phyloP scores from a whole-genome alignment of 53 echinoderm and acorn worm genomes.

The Echinarachnius parma region DNA sequence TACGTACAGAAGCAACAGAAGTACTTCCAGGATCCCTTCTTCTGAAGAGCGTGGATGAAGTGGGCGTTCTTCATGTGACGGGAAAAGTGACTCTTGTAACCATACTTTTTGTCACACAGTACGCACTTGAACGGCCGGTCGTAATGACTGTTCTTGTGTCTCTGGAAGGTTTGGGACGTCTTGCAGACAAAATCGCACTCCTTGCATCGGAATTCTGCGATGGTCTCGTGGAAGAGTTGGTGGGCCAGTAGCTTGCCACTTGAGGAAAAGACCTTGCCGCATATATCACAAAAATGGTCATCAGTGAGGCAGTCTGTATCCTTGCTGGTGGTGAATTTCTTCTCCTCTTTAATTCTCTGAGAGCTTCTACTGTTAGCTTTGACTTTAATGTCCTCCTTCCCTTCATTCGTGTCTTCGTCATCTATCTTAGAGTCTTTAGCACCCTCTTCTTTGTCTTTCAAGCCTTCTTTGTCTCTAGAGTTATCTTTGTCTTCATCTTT shows the following conservation, averaged over 20 bases:
- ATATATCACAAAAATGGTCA: conserved; percentile 4
- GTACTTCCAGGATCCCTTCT: not conserved
- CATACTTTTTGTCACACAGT: conserved; percentile 1
- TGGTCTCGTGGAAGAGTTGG: conserved; percentile 4
- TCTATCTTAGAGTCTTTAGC: no score
- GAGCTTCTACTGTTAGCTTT: no score
- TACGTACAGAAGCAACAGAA: conserved; percentile 2
- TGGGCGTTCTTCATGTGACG: conserved; percentile 5
- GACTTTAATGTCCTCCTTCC: no score
- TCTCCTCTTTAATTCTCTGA: no score
- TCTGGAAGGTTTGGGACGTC: not conserved
- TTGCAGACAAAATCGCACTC: not conserved
- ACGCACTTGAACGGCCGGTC: not conserved
- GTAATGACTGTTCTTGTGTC: not conserved
- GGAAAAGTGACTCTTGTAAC: not conserved
- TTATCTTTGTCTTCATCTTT: no score
- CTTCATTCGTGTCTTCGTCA: no score
- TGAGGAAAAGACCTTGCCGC: conserved; percentile 7
- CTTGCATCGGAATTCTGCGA: not conserved
- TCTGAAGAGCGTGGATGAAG: not conserved
- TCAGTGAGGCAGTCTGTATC: no score
- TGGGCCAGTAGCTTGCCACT: not conserved
- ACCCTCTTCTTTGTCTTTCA: no score
- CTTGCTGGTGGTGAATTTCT: no score
- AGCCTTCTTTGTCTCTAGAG: no score